A percentile compares a stretch with the other conserved stretches of the same genome.
These are phyloP conservation scores for Lasioglossum marginatum DNA, from an alignment of 2,888 invertebrate species.

Conservation along the genomic window DNA sequence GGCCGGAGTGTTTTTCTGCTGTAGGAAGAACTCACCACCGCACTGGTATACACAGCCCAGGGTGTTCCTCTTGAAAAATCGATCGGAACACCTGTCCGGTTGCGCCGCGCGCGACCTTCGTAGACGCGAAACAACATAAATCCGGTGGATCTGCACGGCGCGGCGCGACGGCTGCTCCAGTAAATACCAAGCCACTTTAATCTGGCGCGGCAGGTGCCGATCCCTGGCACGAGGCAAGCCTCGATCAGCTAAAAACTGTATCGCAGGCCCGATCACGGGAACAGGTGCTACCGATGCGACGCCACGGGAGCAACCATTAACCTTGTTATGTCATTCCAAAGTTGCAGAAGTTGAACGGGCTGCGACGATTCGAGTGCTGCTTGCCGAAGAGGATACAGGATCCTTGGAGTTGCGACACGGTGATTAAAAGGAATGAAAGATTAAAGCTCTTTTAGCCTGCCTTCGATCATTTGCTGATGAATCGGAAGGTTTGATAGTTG, in stretches of 20 bases:
- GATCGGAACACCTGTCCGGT: conserved; percentile 59
- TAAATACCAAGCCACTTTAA: conserved; percentile 47
- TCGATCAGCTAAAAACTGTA: conserved; percentile 51
- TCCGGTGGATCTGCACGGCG: conserved; percentile 1
- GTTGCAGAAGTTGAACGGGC: not conserved
- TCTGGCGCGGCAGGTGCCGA: conserved; percentile 45
- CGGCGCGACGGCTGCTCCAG: not conserved
- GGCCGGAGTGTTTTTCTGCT: not conserved
- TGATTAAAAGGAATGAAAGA: not conserved
- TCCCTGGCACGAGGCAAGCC: conserved; percentile 50
- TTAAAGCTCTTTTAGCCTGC: no score
- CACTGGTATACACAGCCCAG: not conserved
- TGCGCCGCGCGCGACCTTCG: conserved; percentile 22
- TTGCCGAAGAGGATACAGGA: not conserved
- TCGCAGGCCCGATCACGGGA: conserved; percentile 29
- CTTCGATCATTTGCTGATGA: no score
- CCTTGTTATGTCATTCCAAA: not conserved
- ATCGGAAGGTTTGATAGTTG: no score
- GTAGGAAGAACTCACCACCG: conserved; percentile 9
- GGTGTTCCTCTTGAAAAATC: conserved; percentile 41
- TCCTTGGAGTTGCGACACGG: not conserved
- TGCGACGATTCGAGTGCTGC: not conserved
- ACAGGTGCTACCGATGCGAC: conserved; percentile 47
- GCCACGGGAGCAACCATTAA: conserved; percentile 45
- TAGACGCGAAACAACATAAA: conserved; percentile 30